phyloP scores from a whole-genome alignment of 2,888 invertebrate species.

The Archips xylosteana region DNA sequence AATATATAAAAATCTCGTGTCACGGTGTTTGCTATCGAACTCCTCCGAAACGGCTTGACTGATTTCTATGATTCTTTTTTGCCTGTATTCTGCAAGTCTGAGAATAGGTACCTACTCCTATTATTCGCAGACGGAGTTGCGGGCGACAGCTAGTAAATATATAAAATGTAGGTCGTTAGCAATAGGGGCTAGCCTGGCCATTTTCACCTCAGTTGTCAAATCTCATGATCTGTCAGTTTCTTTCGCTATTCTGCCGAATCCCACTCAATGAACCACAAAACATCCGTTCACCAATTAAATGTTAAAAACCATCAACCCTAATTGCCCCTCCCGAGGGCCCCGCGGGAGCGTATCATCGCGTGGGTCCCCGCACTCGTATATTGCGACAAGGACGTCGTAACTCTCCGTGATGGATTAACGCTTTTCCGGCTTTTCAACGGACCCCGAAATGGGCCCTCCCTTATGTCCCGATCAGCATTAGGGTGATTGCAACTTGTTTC shows the following conservation, averaged over 20 bases:
- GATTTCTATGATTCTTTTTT: too few relatives aligned
- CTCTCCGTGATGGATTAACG: slow-evolving; percentile 51
- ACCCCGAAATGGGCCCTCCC: slow-evolving; percentile 60
- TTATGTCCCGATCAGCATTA: slow-evolving; percentile 30
- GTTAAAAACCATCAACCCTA: slow-evolving; percentile 12
- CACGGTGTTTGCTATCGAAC: too few relatives aligned
- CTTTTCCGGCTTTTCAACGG: slow-evolving; percentile 79
- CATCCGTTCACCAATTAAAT: not conserved
- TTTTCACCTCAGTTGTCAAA: too few relatives aligned
- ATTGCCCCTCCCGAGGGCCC: slow-evolving; percentile 9
- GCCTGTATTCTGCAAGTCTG: too few relatives aligned
- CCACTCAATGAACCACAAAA: not conserved
- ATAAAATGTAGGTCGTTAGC: too few relatives aligned
- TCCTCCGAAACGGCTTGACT: too few relatives aligned
- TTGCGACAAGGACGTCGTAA: slow-evolving; percentile 29
- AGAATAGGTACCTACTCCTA: too few relatives aligned
- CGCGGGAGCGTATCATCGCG: slow-evolving; percentile 32
- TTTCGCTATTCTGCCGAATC: not conserved
- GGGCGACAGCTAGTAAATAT: too few relatives aligned
- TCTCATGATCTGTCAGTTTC: not conserved
- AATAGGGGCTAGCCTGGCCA: too few relatives aligned
- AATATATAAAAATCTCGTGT: too few relatives aligned
- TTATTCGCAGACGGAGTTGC: too few relatives aligned
- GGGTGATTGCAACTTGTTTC: slow-evolving; percentile 31
- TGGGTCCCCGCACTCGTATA: slow-evolving; percentile 42